Evolutionary conservation across 2,888 invertebrate species (phyloP).

Genomic region (Tachina lurida): DNA sequence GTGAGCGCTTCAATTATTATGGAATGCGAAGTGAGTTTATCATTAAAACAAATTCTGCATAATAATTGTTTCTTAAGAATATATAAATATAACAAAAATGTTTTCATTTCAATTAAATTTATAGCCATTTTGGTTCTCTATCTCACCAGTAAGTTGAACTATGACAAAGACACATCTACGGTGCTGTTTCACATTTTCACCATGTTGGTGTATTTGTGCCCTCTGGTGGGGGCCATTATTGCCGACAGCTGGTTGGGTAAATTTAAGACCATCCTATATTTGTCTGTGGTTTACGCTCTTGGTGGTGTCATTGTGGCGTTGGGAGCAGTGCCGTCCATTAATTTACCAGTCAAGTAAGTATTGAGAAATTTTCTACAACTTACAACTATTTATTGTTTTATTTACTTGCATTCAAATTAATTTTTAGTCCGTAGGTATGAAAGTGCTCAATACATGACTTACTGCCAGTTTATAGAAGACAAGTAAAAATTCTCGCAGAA

Average conservation of each 20-base stretch:
- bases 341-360: conserved; percentile 84
- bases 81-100: neutral
- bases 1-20: conserved; percentile 98
- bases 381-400: no score
- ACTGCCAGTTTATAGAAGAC: no score
- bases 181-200: conserved; percentile 94
- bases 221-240: conserved; percentile 92
- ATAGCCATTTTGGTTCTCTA: conserved; percentile 96
- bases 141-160: conserved; percentile 90
- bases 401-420: no score
- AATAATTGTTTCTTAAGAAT: conserved; percentile 32
- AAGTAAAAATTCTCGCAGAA: no score
- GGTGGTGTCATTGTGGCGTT: conserved; percentile 92
- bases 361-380: neutral
- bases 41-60: neutral
- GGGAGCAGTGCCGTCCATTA: conserved; percentile 86
- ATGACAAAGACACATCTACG: conserved; percentile 89
- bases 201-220: conserved; percentile 88
- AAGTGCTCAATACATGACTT: no score
- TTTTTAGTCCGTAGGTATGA: no score
- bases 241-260: conserved; percentile 97
- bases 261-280: conserved; percentile 91
- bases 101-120: neutral
- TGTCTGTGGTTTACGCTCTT: conserved; percentile 92
- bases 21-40: conserved; percentile 94